Base-by-base conservation (phyloP, 2,888 invertebrate genomes). In the Uloborus plumipes region DNA sequence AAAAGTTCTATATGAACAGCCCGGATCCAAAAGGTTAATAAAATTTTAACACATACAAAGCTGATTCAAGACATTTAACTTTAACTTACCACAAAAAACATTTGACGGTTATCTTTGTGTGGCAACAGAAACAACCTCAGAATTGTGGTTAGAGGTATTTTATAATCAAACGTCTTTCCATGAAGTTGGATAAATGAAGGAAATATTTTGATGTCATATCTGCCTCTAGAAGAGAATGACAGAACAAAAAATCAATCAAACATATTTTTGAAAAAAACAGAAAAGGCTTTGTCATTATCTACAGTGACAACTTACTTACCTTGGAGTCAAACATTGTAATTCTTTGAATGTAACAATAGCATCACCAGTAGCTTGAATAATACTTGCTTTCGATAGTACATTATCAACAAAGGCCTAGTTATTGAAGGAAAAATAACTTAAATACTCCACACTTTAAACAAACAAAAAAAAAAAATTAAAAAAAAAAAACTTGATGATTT, bases 111-210 rank as follows among this genome's bases (percentile, higher is more conserved):
- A 89, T 99, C 99, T 88, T 97, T 97, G 89, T 99, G 99, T 0
- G 99, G 99, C 71, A 99, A 90, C 50, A 99, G 91, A 89, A 99
- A 99, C 18, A 99, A 90, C 11, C 99, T 93, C 18, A 98, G 91
- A 4, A 99, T 98, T 0, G 98, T 98, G 0, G 96, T 95, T 93
- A 97, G 95, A 0, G 99, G 98, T 87, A 99, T 99, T 91, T 99
- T 99, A 91, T 99, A 99, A 91, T 99, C 99, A 88, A 98, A 99
- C 0, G 99, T 99, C 92, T 99, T 99, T 88, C 97, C 97, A 88
- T 97, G 97, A 82, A 97, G 92, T 90, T 97, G 96, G 87, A 97
- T 93, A 89, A 96, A 96, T 0, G 94, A 92, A 70, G 95, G 94
- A 90, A 95, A 98, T 82, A 98, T 93, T 90, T 97, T 98, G 90